Percentiles rank a stretch among this genome's conserved stretches.
These are phyloP conservation scores for Lydus trimaculatus DNA, from an alignment of 2,888 invertebrate species.

Conservation along the genomic window DNA sequence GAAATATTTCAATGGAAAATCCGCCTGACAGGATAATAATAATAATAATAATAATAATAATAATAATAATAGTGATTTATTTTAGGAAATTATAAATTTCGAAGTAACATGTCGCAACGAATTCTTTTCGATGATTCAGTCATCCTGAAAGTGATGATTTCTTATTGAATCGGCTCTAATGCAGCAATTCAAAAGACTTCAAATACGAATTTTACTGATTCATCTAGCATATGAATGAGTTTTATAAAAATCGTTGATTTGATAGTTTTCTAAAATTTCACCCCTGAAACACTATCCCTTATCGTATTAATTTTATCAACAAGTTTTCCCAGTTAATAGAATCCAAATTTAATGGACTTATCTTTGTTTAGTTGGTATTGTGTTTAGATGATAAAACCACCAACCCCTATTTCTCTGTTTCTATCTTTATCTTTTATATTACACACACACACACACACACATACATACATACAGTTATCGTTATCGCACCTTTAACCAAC, in stretches of 20 bases:
- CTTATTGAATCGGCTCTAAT: slow-evolving; percentile 40
- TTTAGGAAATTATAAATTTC: background rate
- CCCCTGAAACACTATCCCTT: too few relatives aligned
- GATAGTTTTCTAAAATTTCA: background rate
- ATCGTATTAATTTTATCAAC: background rate
- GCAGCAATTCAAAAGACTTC: slow-evolving; percentile 34
- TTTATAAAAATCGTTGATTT: background rate
- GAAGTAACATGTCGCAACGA: background rate
- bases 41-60: background rate
- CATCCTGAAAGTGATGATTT: slow-evolving; percentile 36
- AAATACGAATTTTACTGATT: slow-evolving; percentile 1
- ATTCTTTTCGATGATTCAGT: slow-evolving; percentile 32
- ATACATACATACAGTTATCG: slow-evolving; percentile 28
- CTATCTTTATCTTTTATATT: background rate
- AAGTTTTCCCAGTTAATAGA: slow-evolving; percentile 45
- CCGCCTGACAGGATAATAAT: too few relatives aligned
- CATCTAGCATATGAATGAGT: too few relatives aligned
- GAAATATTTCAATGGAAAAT: background rate
- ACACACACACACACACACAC: background rate
- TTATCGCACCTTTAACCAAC: slow-evolving; percentile 42
- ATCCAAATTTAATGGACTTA: slow-evolving; percentile 50
- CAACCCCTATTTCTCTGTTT: slow-evolving; percentile 3
- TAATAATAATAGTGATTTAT: background rate
- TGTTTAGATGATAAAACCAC: slow-evolving; percentile 43
- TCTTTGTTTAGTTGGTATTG: slow-evolving; percentile 44